Evolutionary conservation across 2,888 invertebrate genomes (phyloP), one percentile per base, ranked within the genome.

Genomic region (Timandra comae): DNA sequence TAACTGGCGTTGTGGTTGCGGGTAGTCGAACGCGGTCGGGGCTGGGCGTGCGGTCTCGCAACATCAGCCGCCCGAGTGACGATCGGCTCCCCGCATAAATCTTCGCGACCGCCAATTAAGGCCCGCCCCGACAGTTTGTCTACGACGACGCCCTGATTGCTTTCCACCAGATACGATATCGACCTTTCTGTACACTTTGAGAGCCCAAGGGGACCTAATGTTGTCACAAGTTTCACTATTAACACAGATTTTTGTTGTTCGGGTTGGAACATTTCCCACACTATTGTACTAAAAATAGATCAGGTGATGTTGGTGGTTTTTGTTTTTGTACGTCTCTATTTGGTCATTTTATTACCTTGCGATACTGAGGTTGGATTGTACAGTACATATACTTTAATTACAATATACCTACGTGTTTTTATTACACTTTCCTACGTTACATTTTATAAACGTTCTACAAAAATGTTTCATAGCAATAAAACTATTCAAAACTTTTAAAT

Each of bases 71-170:
- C 65, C 69, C 63, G 63, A n/a, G 69, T 75, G 77, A 77, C 74
- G 80, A 72, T 64, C 72, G 70, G 69, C 70, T 64, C 71, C 62
- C 74, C 78, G 80, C 80, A 85, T 86, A 85, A 85, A 86, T 85
- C 85, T 84, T 73, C 43, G 59, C 71, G 77, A 81, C 85, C 84
- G 80, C 85, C 85, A 86, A 86, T 85, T 85, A 86, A 78, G 81
- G 77, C 55, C 67, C 72, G 59, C 76, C 76, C 73, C 82, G 82
- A 82, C 84, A 84, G 80, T 84, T 84, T 84, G 84, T 84, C 81
- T 82, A 77, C 80, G 71, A 71, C 70, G 73, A 70, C 73, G 73
- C 75, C 80, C 77, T 86, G 85, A 86, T 87, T 87, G 87, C 86
- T 87, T 82, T 80, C 80, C 43, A 46, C 43, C 36, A 27, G 27